A percentile compares a stretch with the other conserved stretches of the same genome.
Evolutionary conservation across 2,888 invertebrate species (phyloP).

Genomic region (Scaptodrosophila latifasciaeformis): DNA sequence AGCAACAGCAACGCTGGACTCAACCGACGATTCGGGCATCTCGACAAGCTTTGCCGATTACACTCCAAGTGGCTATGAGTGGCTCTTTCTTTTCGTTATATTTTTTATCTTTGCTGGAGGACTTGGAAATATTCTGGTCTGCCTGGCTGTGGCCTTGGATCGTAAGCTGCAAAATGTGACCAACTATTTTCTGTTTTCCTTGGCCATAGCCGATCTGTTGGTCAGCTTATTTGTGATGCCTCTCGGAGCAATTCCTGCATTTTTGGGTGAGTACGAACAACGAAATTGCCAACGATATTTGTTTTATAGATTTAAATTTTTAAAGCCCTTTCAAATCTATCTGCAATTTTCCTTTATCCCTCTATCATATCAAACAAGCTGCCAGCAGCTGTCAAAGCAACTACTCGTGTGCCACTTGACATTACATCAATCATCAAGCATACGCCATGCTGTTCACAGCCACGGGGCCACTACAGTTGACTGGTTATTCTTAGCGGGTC

Average conservation of each 20-base stretch:
- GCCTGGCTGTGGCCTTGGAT: constrained; percentile 93
- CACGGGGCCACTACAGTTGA: too few species aligned
- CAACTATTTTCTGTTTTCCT: constrained; percentile 94
- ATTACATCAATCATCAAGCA: too few species aligned
- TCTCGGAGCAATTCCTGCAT: constrained; percentile 93
- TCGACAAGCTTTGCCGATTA: constrained; percentile 46
- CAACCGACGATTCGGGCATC: constrained; percentile 23
- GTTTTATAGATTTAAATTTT: too few species aligned
- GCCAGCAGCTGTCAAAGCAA: too few species aligned
- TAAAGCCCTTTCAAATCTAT: too few species aligned
- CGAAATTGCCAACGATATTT: too few species aligned
- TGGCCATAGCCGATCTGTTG: constrained; percentile 94
- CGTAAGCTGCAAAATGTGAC: constrained; percentile 94
- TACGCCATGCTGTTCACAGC: too few species aligned
- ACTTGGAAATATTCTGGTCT: constrained; percentile 93
- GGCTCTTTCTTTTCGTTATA: constrained; percentile 89
- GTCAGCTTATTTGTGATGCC: constrained; percentile 98
- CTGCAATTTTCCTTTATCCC: too few species aligned
- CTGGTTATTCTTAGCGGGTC: too few species aligned
- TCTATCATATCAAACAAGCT: too few species aligned
- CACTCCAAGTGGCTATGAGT: constrained; percentile 78
- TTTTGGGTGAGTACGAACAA: constrained; percentile 92
- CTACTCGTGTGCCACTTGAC: too few species aligned
- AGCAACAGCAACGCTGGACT: constrained; percentile 16
- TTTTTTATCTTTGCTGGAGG: constrained; percentile 92